phyloP scores from a whole-genome alignment of 2,888 invertebrate species.

The Andrena praecox region DNA sequence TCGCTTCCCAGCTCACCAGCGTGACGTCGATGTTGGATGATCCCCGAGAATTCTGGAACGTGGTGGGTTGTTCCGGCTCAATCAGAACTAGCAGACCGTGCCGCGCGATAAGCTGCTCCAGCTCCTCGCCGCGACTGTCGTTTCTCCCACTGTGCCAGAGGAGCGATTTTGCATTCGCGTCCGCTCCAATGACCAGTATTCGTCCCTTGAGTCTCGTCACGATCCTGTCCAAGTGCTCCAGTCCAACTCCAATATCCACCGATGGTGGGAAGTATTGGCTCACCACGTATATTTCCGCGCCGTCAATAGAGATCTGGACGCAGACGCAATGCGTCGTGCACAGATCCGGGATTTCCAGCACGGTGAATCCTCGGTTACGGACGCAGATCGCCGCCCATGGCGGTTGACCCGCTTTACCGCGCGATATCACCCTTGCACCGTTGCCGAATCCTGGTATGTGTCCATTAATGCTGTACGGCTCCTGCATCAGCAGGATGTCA shows the following conservation, averaged over 20 bases:
- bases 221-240: neutral
- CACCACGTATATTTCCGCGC: neutral
- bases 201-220: neutral
- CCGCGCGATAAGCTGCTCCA: neutral
- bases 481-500: neutral
- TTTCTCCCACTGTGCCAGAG: neutral
- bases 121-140: neutral
- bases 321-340: neutral
- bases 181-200: neutral
- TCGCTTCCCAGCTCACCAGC: neutral
- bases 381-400: neutral
- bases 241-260: neutral
- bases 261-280: neutral
- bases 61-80: neutral
- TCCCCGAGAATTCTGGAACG: neutral
- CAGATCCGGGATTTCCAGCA: neutral
- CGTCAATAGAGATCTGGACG: neutral
- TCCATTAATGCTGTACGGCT: neutral
- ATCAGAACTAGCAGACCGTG: neutral
- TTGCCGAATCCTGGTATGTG: neutral
- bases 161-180: neutral
- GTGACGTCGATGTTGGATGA: slow-evolving; percentile 3
- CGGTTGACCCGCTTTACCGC: neutral
- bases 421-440: neutral
- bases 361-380: neutral